Base-by-base conservation (phyloP, 2,888 invertebrate species). In the Drosophila antonietae region DNA sequence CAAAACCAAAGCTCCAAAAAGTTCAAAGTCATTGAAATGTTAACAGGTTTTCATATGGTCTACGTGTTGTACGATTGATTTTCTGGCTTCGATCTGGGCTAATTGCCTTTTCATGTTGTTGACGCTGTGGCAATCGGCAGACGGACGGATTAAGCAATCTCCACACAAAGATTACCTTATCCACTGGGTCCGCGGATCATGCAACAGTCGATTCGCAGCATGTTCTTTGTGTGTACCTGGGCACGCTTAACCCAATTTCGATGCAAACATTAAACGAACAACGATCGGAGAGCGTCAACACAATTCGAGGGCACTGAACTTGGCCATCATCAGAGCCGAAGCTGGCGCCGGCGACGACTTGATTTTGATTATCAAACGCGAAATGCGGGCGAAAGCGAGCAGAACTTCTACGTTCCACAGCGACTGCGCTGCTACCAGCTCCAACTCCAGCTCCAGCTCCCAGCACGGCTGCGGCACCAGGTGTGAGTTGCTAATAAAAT, bases 221-320 rank as follows among this genome's bases (percentile, higher is more conserved):
- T 20, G 56, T 75, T 68, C 68, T 63, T 28, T 28, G 51, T 52
- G 31, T 46, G 60, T 65, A 72, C 59, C 68, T 86, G 67, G 43
- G 63, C 68, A 73, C 75, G 64, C 81, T 90, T 90, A 89, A 90
- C 89, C 90, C 74, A 90, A 75, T 83, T 89, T 73, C 72, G 66
- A 77, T 80, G 73, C 75, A 79, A 78, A 83, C 64, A 75, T 41
- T 68, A 44, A 31, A 37, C 39, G 58, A 31, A 43, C 58, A 39
- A 47, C 60, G 49, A 68, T 67, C 66, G 39, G 51, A 71, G 47
- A 68, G 66, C 66, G 62, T 66, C 90, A 88, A 84, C 87, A 88
- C 80, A 78, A 68, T 88, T 89, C 76, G 89, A 83, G 89, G 89
- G 72, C 89, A 89, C 75, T 90, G 89, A 89, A 89, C 89, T 90